Conservation (phyloP, 1,140 invertebrate genomes). For the Euura saliciscinereae region DNA sequence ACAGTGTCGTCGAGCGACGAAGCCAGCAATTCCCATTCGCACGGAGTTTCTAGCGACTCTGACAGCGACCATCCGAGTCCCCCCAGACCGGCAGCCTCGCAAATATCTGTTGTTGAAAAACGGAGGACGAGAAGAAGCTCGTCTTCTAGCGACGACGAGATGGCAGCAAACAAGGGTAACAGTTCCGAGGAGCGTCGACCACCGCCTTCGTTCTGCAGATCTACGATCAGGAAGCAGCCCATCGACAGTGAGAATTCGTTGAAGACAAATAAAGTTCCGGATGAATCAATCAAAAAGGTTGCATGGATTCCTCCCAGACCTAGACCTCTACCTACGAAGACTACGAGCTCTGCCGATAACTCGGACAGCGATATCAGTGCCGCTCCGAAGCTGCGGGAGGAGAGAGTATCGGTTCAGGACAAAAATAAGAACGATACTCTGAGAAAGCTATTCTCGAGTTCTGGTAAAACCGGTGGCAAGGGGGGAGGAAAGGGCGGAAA, state of each 20-base stretch:
- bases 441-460: constrained; percentile 67
- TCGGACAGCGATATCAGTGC: constrained; percentile 55
- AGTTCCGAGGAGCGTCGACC: constrained; percentile 8
- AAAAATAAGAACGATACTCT: constrained; percentile 76
- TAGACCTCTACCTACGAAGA: constrained; percentile 43
- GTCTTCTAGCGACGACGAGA: constrained; percentile 44
- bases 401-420: constrained; percentile 65
- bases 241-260: constrained; percentile 43
- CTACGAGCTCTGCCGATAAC: constrained; percentile 45
- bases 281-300: constrained; percentile 47
- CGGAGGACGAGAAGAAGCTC: constrained; percentile 35
- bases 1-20: constrained; percentile 42
- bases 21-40: constrained; percentile 37
- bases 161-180: constrained; percentile 22
- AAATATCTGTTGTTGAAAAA: constrained; percentile 27
- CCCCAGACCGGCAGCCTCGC: constrained; percentile 7
- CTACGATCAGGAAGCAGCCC: constrained; percentile 15
- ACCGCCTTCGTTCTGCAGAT: neutral
- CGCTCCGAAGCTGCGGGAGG: constrained; percentile 63
- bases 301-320: constrained; percentile 51
- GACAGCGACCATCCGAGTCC: constrained; percentile 34
- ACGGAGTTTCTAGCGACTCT: constrained; percentile 37
- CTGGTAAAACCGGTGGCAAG: constrained; percentile 65
- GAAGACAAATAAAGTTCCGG: constrained; percentile 44
- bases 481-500: constrained; percentile 66